A percentile compares a stretch with the other conserved stretches of the same genome.
Evolutionary conservation across 2,797 vertebrate species (phyloP).

Genomic region (Chelon auratus): DNA sequence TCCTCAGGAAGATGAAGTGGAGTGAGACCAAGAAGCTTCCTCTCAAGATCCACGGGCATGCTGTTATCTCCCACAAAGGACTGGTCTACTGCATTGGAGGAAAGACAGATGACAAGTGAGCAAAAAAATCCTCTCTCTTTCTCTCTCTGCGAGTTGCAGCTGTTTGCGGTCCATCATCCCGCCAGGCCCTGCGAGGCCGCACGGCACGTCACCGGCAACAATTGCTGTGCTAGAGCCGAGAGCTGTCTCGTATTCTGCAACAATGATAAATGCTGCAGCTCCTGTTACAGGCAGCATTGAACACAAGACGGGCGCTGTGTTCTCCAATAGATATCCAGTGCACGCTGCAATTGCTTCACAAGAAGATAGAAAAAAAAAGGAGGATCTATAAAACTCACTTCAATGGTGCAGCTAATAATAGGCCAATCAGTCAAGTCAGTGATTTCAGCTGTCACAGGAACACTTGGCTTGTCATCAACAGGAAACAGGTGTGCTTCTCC

Average conservation of each 20-base stretch:
- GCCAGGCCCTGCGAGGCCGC: constrained; percentile 26
- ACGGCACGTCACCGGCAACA: constrained; percentile 24
- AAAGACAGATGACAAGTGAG: constrained; percentile 98
- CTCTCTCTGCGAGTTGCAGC: constrained; percentile 56
- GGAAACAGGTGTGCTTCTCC: constrained; percentile 20
- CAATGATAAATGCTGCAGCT: constrained; percentile 6
- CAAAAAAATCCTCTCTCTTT: constrained; percentile 36
- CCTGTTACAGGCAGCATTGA: neutral
- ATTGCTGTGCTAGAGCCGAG: constrained; percentile 8
- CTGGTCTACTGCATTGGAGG: constrained; percentile 95
- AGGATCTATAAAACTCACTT: neutral
- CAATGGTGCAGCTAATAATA: neutral
- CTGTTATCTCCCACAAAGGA: constrained; percentile 92
- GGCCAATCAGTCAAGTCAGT: neutral
- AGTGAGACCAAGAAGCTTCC: constrained; percentile 94
- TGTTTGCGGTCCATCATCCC: constrained; percentile 61
- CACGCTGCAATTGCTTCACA: neutral
- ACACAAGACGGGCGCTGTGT: neutral
- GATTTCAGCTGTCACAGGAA: neutral
- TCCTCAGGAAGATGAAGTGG: constrained; percentile 91
- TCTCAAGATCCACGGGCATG: constrained; percentile 94
- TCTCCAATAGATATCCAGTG: neutral
- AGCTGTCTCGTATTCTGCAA: neutral
- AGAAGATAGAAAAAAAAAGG: neutral
- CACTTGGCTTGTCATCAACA: neutral